Base-by-base conservation (phyloP, 2,797 vertebrate genomes). In the Thamnophis elegans region DNA sequence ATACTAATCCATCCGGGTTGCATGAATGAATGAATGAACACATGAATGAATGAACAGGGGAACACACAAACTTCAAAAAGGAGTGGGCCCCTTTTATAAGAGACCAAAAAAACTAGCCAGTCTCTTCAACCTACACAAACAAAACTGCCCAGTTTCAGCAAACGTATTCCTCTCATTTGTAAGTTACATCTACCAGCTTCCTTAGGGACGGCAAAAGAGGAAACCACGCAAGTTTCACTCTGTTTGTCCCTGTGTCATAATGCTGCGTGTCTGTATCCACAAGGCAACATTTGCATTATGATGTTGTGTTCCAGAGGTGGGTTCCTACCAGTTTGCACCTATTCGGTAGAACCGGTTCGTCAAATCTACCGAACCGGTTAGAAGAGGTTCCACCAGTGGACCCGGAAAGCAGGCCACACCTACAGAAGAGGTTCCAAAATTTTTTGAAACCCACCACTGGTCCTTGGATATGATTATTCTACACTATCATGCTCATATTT, bases 1-100 rank as follows among this genome's bases (percentile, higher is more conserved):
- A 91, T 58, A 68, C 93, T 95, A 85, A 92, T 92, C 56, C 60
- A 92, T 36, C 62, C 91, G 86, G 87, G 73, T 89, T 94, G 90
- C 55, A 88, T 87, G 60, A 62, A 88, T 62, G 26, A 94, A 93
- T 87, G 54, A 93, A 91, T 85, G 88, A 62, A 53, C 51, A 20
- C 94, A 59, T 91, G 62, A 59, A 91, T 36, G 85, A 94, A 91
- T 91, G 32, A 78, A 82, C 36, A 82, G 73, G 42, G 95, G 91
- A 91, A 91, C 96, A 94, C 28, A 95, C 18, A 94, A 54, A 91
- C 95, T 94, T 5, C 93, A 90, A 94, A 95, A 91, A 25, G 92
- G 85, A 55, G 88, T n/a, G 54, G 54, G 36, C 73, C 92, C 92
- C 85, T 92, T 86, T 91, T 28, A 47, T 91, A 87, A 53, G 0